phyloP scores from a whole-genome alignment of 2,888 invertebrate species.

The Peribatodes rhomboidaria region DNA sequence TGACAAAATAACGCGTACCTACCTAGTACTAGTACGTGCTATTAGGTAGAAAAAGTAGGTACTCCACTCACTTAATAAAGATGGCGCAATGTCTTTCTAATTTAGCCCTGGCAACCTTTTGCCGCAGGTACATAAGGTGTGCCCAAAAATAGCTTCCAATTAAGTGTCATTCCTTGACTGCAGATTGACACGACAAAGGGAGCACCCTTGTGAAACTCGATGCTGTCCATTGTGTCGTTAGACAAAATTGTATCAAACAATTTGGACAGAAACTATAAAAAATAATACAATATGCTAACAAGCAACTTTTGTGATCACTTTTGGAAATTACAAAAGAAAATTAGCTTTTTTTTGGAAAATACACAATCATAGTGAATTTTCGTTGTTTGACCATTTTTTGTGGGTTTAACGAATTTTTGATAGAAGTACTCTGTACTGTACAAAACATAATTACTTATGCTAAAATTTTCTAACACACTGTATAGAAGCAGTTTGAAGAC shows the following conservation, averaged over 20 bases:
- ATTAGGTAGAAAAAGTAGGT: not conserved
- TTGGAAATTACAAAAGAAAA: conserved; percentile 8
- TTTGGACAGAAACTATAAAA: conserved; percentile 18
- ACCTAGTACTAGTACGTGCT: no score
- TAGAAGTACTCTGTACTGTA: not conserved
- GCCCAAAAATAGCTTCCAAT: conserved; percentile 33
- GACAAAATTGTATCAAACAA: conserved; percentile 15
- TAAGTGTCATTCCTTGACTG: conserved; percentile 24
- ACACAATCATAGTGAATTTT: not conserved
- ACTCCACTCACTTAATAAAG: conserved; percentile 4
- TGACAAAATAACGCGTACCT: not conserved
- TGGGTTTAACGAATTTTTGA: conserved; percentile 1
- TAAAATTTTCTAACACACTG: no score
- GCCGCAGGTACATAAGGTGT: conserved; percentile 24
- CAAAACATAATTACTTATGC: no score
- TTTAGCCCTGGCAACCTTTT: conserved; percentile 19
- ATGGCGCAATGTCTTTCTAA: conserved; percentile 1
- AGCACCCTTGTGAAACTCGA: conserved; percentile 33
- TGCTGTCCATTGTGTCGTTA: conserved; percentile 15
- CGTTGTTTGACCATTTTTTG: not conserved
- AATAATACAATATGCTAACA: conserved; percentile 11
- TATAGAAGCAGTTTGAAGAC: no score
- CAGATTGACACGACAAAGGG: conserved; percentile 35
- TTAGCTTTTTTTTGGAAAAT: conserved; percentile 2
- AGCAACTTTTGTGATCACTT: not conserved